phyloP scores from a whole-genome alignment of 1,140 invertebrate species.

The Drosophila nebulosa region DNA sequence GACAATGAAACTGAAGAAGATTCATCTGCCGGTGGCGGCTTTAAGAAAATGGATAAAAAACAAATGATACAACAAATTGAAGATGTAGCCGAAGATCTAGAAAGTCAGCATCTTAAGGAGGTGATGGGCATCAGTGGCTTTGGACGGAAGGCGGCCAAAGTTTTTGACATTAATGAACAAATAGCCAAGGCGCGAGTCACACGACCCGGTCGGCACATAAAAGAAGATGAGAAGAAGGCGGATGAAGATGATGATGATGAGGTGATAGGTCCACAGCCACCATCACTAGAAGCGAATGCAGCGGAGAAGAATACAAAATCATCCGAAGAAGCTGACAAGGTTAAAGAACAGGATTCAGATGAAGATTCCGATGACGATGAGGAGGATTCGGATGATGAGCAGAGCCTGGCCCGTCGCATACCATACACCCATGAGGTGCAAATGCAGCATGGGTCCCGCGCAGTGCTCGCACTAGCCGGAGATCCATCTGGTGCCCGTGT shows the following conservation, averaged over 20 bases:
- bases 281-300: neutral
- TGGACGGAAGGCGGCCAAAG: slow-evolving; percentile 89
- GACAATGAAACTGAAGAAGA: slow-evolving; percentile 18
- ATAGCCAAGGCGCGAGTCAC: slow-evolving; percentile 68
- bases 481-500: slow-evolving; percentile 96
- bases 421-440: slow-evolving; percentile 91
- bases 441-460: slow-evolving; percentile 92
- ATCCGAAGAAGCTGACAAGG: neutral
- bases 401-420: slow-evolving; percentile 84
- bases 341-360: slow-evolving; percentile 9
- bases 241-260: slow-evolving; percentile 34
- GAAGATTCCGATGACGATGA: slow-evolving; percentile 48
- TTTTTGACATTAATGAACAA: slow-evolving; percentile 85
- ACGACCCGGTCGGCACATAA: slow-evolving; percentile 20
- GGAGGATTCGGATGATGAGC: slow-evolving; percentile 82
- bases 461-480: slow-evolving; percentile 92
- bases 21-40: slow-evolving; percentile 81
- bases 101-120: slow-evolving; percentile 85
- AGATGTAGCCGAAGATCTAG: slow-evolving; percentile 86
- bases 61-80: slow-evolving; percentile 83
- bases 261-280: slow-evolving; percentile 68
- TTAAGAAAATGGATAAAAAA: slow-evolving; percentile 84
- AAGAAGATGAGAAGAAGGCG: slow-evolving; percentile 16
- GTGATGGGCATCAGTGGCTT: slow-evolving; percentile 90
- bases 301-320: slow-evolving; percentile 10